Evolutionary conservation across 2,888 invertebrate genomes (phyloP), one percentile per base, ranked within the genome.

Genomic region (Xestia sexstrigata): DNA sequence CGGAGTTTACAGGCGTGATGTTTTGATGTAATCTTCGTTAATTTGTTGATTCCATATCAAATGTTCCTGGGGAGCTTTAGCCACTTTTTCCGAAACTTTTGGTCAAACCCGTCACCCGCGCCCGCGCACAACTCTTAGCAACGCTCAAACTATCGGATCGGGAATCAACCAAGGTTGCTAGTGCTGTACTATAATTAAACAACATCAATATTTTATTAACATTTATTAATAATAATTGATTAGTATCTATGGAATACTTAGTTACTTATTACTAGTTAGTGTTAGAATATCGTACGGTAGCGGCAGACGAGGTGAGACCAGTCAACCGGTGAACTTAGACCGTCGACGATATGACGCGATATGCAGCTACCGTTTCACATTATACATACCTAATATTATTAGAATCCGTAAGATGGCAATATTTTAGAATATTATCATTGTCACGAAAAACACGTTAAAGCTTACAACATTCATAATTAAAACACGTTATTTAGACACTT

Each of bases 391-490:
- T 35, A 66, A 52, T 20, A 70, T 26, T 35, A 17, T 35, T 58
- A 26, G 6, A 69, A 69, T 58, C 49, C 35, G 35, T 68, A 52
- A 60, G 20, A 47, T 63, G 15, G 39, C 55, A 72, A 47, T 74
- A 74, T 26, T 67, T 82, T 70, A 82, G 55, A 85, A 82, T 82
- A 76, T 55, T 74, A 81, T 81, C 42, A 62, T 79, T 84, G 63
- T 84, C 49, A 62, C 81, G 73, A 65, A 62, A 62, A 84, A 84
- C 74, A 81, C 86, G 39, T 82, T 86, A 85, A 86, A 85, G 82
- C 86, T 82, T 82, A 82, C 76, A 76, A 86, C 67, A 86, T 86
- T 86, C 39, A 82, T 85, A 70, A 62, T 82, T 47, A 69, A 70
- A 74, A 82, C 69, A 85, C 65, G 70, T 86, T 85, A 85, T 35